Evolutionary conservation across 2,888 invertebrate genomes (phyloP).

Genomic region (Drosophila algonquin): DNA sequence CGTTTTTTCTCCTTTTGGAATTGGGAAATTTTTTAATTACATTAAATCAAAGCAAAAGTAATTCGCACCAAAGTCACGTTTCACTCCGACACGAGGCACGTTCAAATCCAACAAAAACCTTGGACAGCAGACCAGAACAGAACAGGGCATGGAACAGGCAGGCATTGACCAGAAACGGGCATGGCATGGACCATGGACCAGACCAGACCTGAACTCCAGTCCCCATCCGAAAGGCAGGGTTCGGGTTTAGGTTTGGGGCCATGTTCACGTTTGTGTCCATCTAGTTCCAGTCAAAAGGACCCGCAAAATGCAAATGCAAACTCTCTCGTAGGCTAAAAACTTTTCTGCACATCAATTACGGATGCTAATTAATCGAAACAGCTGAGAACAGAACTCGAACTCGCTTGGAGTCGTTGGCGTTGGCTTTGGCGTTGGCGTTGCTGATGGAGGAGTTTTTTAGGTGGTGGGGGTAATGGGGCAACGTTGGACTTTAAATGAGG

Average conservation of each 20-base stretch:
- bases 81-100: slow-evolving; percentile 58
- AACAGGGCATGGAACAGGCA: too few relatives aligned
- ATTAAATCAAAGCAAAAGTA: slow-evolving; percentile 81
- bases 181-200: too few relatives aligned
- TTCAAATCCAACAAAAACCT: slow-evolving; percentile 42
- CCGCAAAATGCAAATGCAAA: slow-evolving; percentile 55
- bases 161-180: too few relatives aligned
- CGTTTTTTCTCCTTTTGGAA: slow-evolving; percentile 47
- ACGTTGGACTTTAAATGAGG: slow-evolving; percentile 3
- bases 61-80: slow-evolving; percentile 81
- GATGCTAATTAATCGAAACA: slow-evolving; percentile 82
- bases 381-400: slow-evolving; percentile 49
- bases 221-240: slow-evolving; percentile 18
- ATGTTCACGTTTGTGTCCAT: slow-evolving; percentile 50
- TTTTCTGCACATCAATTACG: slow-evolving; percentile 82
- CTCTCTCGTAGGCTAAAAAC: slow-evolving; percentile 69
- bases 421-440: background rate
- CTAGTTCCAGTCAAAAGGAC: slow-evolving; percentile 34
- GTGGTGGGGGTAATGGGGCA: background rate
- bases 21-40: slow-evolving; percentile 78
- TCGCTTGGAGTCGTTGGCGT: slow-evolving; percentile 41
- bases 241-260: slow-evolving; percentile 12
- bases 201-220: slow-evolving; percentile 29
- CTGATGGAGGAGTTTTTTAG: background rate
- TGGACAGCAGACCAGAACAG: background rate